Evolutionary conservation across 2,797 vertebrate genomes (phyloP).

Genomic region (Chloroceryle amazona): DNA sequence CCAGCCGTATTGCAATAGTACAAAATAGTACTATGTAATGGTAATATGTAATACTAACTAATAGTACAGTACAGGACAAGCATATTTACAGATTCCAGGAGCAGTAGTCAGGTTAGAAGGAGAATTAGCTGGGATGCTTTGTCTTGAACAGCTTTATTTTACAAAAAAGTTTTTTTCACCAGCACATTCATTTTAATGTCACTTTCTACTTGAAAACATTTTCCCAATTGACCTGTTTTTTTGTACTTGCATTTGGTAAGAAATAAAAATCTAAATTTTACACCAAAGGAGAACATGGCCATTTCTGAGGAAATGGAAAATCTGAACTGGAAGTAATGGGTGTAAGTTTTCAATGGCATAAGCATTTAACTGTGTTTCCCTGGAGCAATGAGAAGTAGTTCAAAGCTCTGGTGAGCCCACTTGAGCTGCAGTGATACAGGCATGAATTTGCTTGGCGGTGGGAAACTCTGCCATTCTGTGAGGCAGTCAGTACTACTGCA

Average conservation of each 20-base stretch:
- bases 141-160: background rate
- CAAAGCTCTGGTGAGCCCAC: background rate
- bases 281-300: background rate
- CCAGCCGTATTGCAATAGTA: background rate
- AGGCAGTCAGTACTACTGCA: background rate
- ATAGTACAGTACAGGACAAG: background rate
- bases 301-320: background rate
- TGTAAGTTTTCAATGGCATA: background rate
- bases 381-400: background rate
- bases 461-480: background rate
- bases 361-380: background rate
- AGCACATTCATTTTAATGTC: fast-evolving
- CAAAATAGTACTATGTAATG: too few relatives aligned
- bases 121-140: background rate
- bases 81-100: background rate
- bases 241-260: background rate
- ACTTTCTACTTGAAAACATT: background rate
- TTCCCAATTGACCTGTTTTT: background rate
- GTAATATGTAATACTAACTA: background rate
- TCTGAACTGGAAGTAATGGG: background rate
- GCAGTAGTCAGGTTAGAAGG: background rate
- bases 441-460: background rate
- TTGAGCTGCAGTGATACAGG: background rate
- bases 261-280: background rate
- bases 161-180: background rate